Percentiles rank a stretch among this genome's conserved stretches.
These are phyloP conservation scores for Heliornis fulica DNA, from an alignment of 2,113 vertebrate species.

Conservation along the genomic window DNA sequence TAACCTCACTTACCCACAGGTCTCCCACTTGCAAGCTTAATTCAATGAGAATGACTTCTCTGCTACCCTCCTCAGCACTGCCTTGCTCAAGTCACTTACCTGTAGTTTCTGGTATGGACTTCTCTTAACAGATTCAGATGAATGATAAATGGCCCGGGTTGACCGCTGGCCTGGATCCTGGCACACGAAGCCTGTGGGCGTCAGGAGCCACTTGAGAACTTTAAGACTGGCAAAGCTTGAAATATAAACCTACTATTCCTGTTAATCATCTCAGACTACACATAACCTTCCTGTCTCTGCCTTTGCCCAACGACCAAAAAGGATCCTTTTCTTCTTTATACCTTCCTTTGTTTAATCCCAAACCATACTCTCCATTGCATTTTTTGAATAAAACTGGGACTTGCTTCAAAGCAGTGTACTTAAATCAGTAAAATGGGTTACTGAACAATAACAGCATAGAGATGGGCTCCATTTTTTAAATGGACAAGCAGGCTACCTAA, in stretches of 20 bases:
- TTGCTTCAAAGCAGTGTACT: neutral
- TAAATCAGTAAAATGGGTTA: neutral
- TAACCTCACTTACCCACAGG: neutral
- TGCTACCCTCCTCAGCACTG: neutral
- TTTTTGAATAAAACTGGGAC: neutral
- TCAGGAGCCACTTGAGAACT: neutral
- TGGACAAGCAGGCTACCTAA: neutral
- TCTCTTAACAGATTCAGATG: slow-evolving; percentile 75
- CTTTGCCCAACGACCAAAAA: neutral
- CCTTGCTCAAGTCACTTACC: slow-evolving; percentile 71
- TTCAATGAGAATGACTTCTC: neutral
- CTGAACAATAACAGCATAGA: neutral
- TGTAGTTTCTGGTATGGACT: slow-evolving; percentile 78
- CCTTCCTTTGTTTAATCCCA: neutral
- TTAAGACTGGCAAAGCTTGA: neutral
- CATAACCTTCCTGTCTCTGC: neutral
- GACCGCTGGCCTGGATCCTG: slow-evolving; percentile 84
- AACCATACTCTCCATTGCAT: neutral
- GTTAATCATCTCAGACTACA: neutral
- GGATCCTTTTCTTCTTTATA: neutral
- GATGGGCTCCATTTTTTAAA: neutral
- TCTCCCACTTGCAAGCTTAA: neutral
- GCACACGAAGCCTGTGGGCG: slow-evolving; percentile 86
- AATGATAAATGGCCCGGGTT: slow-evolving; percentile 66
- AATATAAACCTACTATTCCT: neutral